Conservation (phyloP, 37 sponge, comb jelly and placozoan species). For the Diacarnus erythraeanus region DNA sequence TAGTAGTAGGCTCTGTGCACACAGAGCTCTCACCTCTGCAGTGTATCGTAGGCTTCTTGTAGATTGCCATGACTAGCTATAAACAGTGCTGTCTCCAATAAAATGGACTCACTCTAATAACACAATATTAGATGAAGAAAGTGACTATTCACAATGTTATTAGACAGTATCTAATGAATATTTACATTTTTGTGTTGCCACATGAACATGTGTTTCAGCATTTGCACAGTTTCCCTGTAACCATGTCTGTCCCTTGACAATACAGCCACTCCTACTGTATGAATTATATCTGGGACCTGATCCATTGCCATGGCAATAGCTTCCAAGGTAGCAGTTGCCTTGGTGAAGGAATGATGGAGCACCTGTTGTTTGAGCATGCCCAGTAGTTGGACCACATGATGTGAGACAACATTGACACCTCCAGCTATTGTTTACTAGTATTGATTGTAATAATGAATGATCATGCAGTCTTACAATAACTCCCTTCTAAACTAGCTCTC, state of each 20-base stretch:
- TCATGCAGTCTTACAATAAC: not conserved
- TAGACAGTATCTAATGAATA: not conserved
- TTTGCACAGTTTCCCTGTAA: not conserved
- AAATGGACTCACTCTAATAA: conserved; percentile 15
- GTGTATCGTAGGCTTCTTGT: conserved; percentile 37
- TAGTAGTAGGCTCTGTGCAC: too few species aligned
- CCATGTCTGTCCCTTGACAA: not conserved
- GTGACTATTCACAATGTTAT: not conserved
- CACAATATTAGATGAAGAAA: conserved; percentile 6
- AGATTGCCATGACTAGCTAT: conserved; percentile 41
- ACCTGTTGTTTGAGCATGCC: conserved; percentile 4
- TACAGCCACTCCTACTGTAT: conserved; percentile 5
- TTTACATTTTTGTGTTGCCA: not conserved
- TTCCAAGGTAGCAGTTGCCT: conserved; percentile 42
- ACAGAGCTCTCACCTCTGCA: conserved; percentile 26
- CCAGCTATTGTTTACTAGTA: too few species aligned
- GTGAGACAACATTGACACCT: not conserved
- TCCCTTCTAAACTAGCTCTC: not conserved
- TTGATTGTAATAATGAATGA: too few species aligned
- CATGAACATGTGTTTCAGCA: conserved; percentile 2
- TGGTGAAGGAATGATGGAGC: conserved; percentile 16
- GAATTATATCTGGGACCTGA: conserved; percentile 22
- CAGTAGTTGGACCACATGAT: conserved; percentile 8
- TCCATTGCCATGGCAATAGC: conserved; percentile 35
- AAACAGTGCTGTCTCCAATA: conserved; percentile 41